Base-by-base conservation (phyloP, 2,888 invertebrate genomes). In the Napeogenes sylphis region DNA sequence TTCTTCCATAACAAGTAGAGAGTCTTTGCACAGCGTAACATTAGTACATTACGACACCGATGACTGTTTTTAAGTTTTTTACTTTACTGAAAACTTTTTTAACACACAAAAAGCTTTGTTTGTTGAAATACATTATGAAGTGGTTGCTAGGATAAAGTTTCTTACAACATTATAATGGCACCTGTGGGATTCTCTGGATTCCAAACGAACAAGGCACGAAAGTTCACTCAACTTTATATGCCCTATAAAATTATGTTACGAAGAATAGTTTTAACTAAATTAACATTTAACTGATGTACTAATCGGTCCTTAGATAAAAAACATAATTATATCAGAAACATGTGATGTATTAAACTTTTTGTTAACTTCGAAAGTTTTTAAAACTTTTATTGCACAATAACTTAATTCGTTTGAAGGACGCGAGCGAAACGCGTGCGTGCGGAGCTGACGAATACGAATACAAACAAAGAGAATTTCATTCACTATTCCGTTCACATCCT, bases 161-260 rank as follows among this genome's bases (percentile, higher is more conserved):
- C 69, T 68, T 90, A 91, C 90, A 91, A 91, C 91, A 90, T 80
- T 68, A 69, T 66, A 75, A 65, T 75, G 67, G 80, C 86, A 89
- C 88, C 86, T 87, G 88, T 88, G 82, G 85, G 83, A 87, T 83
- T 83, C 73, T 75, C 76, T 79, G 69, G 73, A 76, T 76, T 79
- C 76, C 64, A 71, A 70, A 72, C 71, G 70, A 70, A 67, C 76
- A 77, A 82, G 77, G 77, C 78, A 79, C 65, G 72, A 74, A 85
- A 86, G 89, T 89, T 89, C 87, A 90, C 85, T 89, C 83, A 88
- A 88, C 88, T 89, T 85, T 82, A 72, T 75, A 70, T 70, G 72
- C 73, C 73, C 75, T 74, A 74, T 73, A 73, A 73, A 72, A 67
- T 69, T 61, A 61, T 62, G 58, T 58, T 55, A 59, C 53, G 56